These are phyloP conservation scores for Amphiduros pacificus DNA, from an alignment of 2,888 invertebrate genomes.

Conservation along the genomic window DNA sequence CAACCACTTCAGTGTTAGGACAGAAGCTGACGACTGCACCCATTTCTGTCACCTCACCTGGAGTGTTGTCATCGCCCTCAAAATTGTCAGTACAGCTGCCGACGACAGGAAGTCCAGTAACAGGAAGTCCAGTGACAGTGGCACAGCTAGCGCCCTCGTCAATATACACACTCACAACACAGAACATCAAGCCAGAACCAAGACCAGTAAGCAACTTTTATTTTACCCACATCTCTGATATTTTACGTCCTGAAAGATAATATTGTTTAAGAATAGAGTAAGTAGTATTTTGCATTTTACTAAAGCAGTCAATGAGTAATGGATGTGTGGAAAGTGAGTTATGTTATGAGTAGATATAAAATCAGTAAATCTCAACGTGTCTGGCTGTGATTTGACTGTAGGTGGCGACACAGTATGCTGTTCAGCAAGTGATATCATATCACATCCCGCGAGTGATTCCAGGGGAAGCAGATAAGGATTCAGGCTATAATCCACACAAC, in stretches of 20 bases:
- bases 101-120: neutral
- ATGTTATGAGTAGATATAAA: too few species aligned
- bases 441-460: constrained; percentile 23
- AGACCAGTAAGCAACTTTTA: neutral
- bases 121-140: neutral
- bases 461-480: constrained; percentile 19
- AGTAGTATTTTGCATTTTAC: too few species aligned
- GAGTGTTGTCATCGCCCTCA: too few species aligned
- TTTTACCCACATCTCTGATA: too few species aligned
- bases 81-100: neutral
- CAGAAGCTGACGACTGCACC: constrained; percentile 1
- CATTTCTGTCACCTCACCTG: too few species aligned
- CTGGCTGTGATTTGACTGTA: neutral
- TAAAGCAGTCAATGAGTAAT: too few species aligned
- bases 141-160: neutral
- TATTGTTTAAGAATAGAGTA: too few species aligned
- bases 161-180: neutral
- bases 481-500: neutral
- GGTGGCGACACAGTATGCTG: neutral
- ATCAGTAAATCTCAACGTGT: too few species aligned
- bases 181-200: neutral
- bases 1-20: constrained; percentile 2
- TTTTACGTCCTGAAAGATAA: too few species aligned
- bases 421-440: neutral
- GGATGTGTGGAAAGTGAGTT: too few species aligned